These are phyloP conservation scores for Ursus arctos DNA, from an alignment of 2,113 vertebrate genomes.

Conservation along the genomic window DNA sequence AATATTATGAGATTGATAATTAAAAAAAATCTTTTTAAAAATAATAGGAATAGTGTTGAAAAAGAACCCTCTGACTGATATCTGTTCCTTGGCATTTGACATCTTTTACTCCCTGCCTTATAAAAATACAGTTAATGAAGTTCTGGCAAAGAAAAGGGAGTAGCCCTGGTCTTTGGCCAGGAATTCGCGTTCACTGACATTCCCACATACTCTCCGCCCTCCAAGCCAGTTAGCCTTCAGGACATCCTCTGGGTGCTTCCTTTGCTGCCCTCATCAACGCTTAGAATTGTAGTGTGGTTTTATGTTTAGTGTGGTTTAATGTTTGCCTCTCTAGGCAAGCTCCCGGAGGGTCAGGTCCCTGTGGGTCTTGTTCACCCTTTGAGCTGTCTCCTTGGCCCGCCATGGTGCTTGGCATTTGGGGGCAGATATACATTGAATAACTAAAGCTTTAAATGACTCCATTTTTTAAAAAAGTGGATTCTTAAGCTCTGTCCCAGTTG, in stretches of 20 bases:
- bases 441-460: neutral
- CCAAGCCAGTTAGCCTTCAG: neutral
- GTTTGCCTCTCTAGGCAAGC: neutral
- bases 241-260: neutral
- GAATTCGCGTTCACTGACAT: neutral
- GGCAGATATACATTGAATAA: neutral
- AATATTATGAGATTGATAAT: neutral
- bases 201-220: neutral
- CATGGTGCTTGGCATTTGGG: neutral
- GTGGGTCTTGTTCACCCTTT: neutral
- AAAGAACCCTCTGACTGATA: neutral
- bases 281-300: neutral
- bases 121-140: constrained; percentile 60
- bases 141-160: constrained; percentile 62
- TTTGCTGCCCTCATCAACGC: neutral
- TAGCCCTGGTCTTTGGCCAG: constrained; percentile 1
- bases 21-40: constrained; percentile 9
- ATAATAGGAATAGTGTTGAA: neutral
- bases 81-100: neutral
- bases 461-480: neutral
- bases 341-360: accelerated
- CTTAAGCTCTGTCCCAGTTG: neutral
- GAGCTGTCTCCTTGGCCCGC: neutral
- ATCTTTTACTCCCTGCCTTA: constrained; percentile 48
- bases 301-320: neutral